Percentiles rank a stretch among this genome's conserved stretches.
Evolutionary conservation across 2,797 vertebrate genomes (phyloP).

Genomic region (Picus viridis): DNA sequence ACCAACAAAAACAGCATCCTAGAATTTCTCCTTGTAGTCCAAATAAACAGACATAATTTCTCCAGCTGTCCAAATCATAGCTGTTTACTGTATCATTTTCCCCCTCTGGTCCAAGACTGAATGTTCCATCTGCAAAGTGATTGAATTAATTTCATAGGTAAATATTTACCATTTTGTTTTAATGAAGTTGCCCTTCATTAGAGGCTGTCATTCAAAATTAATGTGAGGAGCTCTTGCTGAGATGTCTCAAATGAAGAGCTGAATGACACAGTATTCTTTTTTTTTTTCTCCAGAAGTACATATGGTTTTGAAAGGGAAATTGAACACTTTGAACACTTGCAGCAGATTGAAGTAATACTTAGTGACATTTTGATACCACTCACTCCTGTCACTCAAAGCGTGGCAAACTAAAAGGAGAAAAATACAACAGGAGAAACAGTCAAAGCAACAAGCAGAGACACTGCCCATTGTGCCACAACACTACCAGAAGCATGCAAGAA

Average conservation of each 20-base stretch:
- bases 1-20: neutral
- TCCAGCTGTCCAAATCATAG: neutral
- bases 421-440: neutral
- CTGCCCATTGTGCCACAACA: neutral
- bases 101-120: neutral
- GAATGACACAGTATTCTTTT: neutral
- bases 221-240: neutral
- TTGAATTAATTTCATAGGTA: slow-evolving; percentile 46
- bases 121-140: slow-evolving; percentile 26
- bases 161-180: slow-evolving; percentile 32
- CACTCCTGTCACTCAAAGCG: neutral
- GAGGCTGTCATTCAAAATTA: slow-evolving; percentile 27
- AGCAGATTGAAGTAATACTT: slow-evolving; percentile 1
- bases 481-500: neutral
- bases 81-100: neutral
- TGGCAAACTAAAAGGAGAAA: neutral
- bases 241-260: slow-evolving; percentile 7
- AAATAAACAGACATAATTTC: slow-evolving; percentile 2
- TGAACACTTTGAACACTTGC: neutral
- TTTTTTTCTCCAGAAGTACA: neutral
- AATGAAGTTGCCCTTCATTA: slow-evolving; percentile 34
- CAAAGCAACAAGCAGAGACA: neutral
- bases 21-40: neutral
- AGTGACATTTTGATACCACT: neutral
- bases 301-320: neutral